A percentile compares a stretch with the other conserved stretches of the same genome.
Conservation (phyloP, 2,113 vertebrate genomes). For the Prolemur simus region DNA sequence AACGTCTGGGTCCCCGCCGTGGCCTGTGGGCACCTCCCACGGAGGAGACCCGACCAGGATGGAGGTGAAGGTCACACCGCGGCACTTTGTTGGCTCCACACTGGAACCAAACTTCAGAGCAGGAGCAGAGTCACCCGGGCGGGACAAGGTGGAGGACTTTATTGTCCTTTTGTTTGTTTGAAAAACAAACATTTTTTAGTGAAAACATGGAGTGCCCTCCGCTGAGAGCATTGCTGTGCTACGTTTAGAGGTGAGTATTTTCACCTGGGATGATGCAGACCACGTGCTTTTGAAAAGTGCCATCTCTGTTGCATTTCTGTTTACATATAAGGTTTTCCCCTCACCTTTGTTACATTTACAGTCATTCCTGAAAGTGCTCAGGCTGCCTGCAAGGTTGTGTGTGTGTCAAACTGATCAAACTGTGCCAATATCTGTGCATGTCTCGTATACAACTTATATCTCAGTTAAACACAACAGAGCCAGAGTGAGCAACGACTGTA, state of each 20-base stretch:
- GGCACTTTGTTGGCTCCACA: accelerated
- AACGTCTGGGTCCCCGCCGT: accelerated
- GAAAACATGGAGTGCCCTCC: too few species aligned
- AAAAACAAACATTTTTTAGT: background rate
- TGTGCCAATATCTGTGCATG: background rate
- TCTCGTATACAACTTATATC: background rate
- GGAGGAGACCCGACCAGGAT: too few species aligned
- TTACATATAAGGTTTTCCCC: background rate
- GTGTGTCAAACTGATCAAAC: background rate
- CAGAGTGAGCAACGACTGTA: too few species aligned
- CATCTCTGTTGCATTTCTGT: background rate
- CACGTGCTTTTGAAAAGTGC: background rate
- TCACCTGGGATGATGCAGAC: too few species aligned
- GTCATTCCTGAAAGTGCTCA: background rate
- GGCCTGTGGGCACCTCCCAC: too few species aligned
- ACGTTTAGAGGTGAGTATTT: background rate
- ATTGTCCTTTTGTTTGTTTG: background rate
- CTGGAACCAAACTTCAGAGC: background rate
- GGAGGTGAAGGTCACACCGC: accelerated
- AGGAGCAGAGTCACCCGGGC: background rate
- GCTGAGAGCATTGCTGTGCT: background rate
- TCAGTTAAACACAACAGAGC: background rate
- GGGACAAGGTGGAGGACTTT: too few species aligned
- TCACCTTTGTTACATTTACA: background rate
- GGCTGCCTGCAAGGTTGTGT: background rate